Percentiles rank a stretch among this genome's conserved stretches.
phyloP scores from a whole-genome alignment of 2,888 invertebrate species.

The Apamea epomidion region DNA sequence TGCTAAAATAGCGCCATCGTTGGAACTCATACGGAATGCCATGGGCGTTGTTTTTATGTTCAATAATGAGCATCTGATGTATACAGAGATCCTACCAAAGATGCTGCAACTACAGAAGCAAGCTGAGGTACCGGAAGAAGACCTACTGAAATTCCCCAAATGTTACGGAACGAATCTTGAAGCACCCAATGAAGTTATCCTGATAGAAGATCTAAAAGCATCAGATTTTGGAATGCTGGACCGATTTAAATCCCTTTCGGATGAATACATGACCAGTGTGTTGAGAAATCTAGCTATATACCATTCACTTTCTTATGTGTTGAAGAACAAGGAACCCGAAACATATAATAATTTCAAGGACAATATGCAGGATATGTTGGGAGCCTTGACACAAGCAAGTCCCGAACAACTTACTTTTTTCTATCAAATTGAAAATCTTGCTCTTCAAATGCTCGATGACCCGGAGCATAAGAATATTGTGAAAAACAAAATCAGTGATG shows the following conservation, averaged over 20 bases:
- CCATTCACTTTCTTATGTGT: slow-evolving; percentile 76
- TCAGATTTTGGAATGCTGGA: slow-evolving; percentile 72
- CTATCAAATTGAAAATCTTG: slow-evolving; percentile 51
- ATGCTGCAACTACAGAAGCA: slow-evolving; percentile 71
- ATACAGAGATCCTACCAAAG: slow-evolving; percentile 72
- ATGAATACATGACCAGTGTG: slow-evolving; percentile 70
- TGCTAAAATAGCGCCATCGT: slow-evolving; percentile 75
- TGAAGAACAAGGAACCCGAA: slow-evolving; percentile 73
- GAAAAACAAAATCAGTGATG: slow-evolving; percentile 51
- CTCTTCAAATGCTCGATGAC: slow-evolving; percentile 60
- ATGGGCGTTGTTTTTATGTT: slow-evolving; percentile 64
- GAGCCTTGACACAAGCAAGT: neutral
- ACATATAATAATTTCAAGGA: slow-evolving; percentile 60
- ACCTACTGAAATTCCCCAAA: slow-evolving; percentile 69
- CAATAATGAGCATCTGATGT: slow-evolving; percentile 74
- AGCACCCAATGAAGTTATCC: slow-evolving; percentile 72
- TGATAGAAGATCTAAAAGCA: slow-evolving; percentile 75
- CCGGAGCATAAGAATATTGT: slow-evolving; percentile 65
- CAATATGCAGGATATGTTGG: slow-evolving; percentile 63
- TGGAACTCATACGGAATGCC: slow-evolving; percentile 58
- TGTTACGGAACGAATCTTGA: slow-evolving; percentile 73
- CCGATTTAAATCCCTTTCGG: slow-evolving; percentile 68
- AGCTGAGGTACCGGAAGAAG: slow-evolving; percentile 69
- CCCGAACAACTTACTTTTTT: slow-evolving; percentile 26
- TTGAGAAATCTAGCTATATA: slow-evolving; percentile 74